Evolutionary conservation across 1,140 invertebrate species (phyloP), one percentile per base, ranked within the genome.

Genomic region (Procambarus virginalis): DNA sequence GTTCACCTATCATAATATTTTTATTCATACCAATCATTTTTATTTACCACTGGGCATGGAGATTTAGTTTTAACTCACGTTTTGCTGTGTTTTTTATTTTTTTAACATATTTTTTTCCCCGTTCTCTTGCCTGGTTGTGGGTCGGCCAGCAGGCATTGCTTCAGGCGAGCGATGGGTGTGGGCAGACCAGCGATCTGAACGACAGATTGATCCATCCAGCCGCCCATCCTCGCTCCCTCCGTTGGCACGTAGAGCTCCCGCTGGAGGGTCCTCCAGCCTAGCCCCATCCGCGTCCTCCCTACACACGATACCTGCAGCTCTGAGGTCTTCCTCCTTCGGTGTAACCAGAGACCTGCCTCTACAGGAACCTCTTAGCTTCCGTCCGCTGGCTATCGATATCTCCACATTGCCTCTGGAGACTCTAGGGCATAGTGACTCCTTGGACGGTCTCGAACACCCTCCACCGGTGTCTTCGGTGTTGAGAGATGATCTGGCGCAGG

Each of bases 101-200:
- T 34, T 34, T 34, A 34, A 34, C 34, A 55, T 78, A 49, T 78
- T 49, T 78, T 48, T 22, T 45, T 45, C 20, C 6, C 20, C 49
- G 22, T 78, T 49, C 68, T 75, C 64, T 75, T 51, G n/a, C 68
- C 9, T 73, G 14, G 14, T 49, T 76, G 48, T 45, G 10, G 2
- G 83, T 22, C 34, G 48, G 68, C 48, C 22, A 12, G 22, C 49
- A 73, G 46, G 10, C 51, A 2, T 22, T 55, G 10, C 51, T 6
- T 20, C 75, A 68, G 46, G 79, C 45, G 80, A 89, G 3, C 87
- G 87, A 2, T 89, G 87, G 87, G 87, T 89, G 1, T 89, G 87
- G 87, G 34, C 20, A 5, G 34, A 75, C 17, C 87, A 84, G 22
- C 81, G 87, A 22, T 64, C 70, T 12, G 58, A 20, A 70, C 87